Evolutionary conservation across 2,797 vertebrate species (phyloP).

Genomic region (Microcaecilia unicolor): DNA sequence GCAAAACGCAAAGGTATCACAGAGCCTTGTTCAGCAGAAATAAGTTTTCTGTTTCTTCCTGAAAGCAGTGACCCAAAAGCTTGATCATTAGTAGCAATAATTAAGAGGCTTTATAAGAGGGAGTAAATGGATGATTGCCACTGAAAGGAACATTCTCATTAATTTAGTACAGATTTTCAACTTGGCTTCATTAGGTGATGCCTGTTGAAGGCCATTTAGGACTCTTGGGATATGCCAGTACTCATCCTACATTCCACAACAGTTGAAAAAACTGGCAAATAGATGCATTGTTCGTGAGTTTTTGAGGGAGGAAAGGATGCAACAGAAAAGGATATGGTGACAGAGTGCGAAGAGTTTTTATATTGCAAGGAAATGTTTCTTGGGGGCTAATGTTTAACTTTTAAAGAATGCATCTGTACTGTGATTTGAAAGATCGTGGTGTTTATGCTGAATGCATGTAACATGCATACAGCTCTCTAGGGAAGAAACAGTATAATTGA

Average conservation of each 20-base stretch:
- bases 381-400: no score
- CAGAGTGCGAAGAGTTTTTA: no score
- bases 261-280: slow-evolving; percentile 4
- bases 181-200: slow-evolving; percentile 45
- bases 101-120: slow-evolving; percentile 47
- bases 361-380: no score
- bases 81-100: slow-evolving; percentile 53
- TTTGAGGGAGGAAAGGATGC: no score
- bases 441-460: no score
- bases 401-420: no score
- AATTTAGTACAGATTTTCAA: slow-evolving; percentile 53
- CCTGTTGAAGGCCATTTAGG: slow-evolving; percentile 49
- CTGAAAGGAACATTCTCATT: slow-evolving; percentile 48
- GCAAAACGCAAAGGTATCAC: background rate
- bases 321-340: no score
- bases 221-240: slow-evolving; percentile 24
- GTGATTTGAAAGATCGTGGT: no score
- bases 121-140: slow-evolving; percentile 42
- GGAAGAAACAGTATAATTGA: no score
- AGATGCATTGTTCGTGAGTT: no score
- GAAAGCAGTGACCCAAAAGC: slow-evolving; percentile 42
- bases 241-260: slow-evolving; percentile 4
- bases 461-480: no score
- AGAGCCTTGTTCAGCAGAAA: slow-evolving; percentile 15
- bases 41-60: slow-evolving; percentile 33